Evolutionary conservation across 2,113 vertebrate species (phyloP).

Genomic region (Athene noctua): DNA sequence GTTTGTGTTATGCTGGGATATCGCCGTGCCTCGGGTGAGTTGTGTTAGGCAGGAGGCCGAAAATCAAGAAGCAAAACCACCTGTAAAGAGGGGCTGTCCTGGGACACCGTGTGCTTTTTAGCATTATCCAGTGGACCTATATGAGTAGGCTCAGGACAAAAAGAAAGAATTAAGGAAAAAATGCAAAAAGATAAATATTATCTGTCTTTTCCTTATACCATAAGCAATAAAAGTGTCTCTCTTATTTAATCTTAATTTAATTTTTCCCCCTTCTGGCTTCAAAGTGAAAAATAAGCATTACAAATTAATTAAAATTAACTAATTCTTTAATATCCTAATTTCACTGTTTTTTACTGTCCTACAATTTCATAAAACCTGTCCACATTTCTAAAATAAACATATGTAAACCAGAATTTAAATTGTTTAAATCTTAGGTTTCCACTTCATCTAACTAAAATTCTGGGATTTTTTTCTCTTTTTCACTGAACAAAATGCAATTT

Average conservation of each 20-base stretch:
- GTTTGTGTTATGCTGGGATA: constrained; percentile 18
- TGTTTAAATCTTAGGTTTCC: not conserved
- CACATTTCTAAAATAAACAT: not conserved
- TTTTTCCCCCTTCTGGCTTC: not conserved
- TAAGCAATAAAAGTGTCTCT: not conserved
- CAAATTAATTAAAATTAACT: constrained; percentile 12
- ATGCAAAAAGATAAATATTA: not conserved
- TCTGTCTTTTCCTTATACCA: not conserved
- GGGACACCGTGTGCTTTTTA: accelerated
- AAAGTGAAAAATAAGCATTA: constrained; percentile 12
- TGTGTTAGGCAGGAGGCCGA: not conserved
- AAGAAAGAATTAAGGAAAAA: not conserved
- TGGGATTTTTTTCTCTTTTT: not conserved
- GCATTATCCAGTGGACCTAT: not conserved
- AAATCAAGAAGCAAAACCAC: not conserved
- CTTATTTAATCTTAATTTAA: not conserved
- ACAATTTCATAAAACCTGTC: not conserved
- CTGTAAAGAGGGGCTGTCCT: not conserved
- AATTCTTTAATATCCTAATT: not conserved
- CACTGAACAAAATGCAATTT: not conserved
- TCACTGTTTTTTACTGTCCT: not conserved
- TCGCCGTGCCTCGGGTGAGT: not conserved
- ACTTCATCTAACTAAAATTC: not conserved
- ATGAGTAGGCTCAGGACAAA: not conserved
- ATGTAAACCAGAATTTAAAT: not conserved